These are phyloP conservation scores for Netelia virgata DNA, from an alignment of 2,888 invertebrate genomes.

Conservation along the genomic window DNA sequence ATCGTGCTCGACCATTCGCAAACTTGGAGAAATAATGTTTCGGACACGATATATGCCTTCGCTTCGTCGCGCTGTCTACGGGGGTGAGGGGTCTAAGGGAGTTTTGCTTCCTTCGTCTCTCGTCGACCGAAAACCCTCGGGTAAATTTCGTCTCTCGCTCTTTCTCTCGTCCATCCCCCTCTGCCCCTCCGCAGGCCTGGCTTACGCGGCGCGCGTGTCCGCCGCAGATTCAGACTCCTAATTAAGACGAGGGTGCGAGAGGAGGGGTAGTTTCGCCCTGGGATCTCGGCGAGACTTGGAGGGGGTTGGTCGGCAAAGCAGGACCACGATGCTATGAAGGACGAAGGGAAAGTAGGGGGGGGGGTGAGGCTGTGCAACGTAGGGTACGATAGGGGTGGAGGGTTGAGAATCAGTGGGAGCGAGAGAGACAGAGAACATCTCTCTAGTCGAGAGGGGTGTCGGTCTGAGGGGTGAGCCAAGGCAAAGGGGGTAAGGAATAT, in stretches of 20 bases:
- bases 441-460: slow-evolving; percentile 64
- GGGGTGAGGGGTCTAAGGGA: slow-evolving; percentile 37
- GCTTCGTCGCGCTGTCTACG: slow-evolving; percentile 59
- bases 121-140: slow-evolving; percentile 51
- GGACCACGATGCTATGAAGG: slow-evolving; percentile 64
- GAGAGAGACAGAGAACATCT: slow-evolving; percentile 42
- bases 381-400: slow-evolving; percentile 41
- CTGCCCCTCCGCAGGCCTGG: slow-evolving; percentile 71
- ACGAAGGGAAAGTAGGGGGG: slow-evolving; percentile 57
- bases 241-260: slow-evolving; percentile 91
- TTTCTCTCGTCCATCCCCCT: slow-evolving; percentile 70
- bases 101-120: slow-evolving; percentile 53
- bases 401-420: slow-evolving; percentile 47
- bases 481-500: slow-evolving; percentile 85
- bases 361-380: slow-evolving; percentile 54
- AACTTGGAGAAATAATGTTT: slow-evolving; percentile 84
- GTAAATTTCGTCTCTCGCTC: slow-evolving; percentile 64
- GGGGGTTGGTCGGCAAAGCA: slow-evolving; percentile 56
- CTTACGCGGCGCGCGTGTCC: slow-evolving; percentile 89
- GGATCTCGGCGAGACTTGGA: slow-evolving; percentile 73
- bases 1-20: slow-evolving; percentile 66
- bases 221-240: slow-evolving; percentile 94
- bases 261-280: slow-evolving; percentile 79
- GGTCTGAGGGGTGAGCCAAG: slow-evolving; percentile 82
- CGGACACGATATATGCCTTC: slow-evolving; percentile 82